These are phyloP conservation scores for Teleiodes luculella DNA, from an alignment of 2,888 invertebrate species.

Conservation along the genomic window DNA sequence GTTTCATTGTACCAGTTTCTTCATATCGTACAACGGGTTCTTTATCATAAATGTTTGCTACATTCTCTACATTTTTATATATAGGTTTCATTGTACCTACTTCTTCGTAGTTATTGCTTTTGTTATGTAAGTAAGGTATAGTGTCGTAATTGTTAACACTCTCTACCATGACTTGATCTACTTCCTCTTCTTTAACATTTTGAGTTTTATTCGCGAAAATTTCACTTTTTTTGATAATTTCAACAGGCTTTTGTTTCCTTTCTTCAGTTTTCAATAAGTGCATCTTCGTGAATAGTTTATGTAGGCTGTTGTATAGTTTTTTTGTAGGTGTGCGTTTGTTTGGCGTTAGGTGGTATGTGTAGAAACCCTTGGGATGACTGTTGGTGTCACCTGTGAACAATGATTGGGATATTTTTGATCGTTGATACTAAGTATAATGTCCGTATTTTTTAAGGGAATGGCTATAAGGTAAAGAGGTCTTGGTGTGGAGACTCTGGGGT, in stretches of 20 bases:
- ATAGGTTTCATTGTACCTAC: not conserved
- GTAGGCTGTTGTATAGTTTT: not conserved
- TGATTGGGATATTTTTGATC: slow-evolving; percentile 22
- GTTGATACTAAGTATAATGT: not conserved
- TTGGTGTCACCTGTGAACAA: slow-evolving; percentile 45
- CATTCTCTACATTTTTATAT: not conserved
- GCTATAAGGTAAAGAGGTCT: too few species aligned
- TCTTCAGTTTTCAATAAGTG: not conserved
- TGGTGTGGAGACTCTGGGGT: too few species aligned
- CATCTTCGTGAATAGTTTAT: not conserved
- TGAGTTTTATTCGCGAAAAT: not conserved
- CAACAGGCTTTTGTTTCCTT: not conserved
- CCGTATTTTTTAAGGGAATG: not conserved
- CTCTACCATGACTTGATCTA: slow-evolving; percentile 4
- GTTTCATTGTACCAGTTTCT: not conserved
- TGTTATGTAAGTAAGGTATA: not conserved
- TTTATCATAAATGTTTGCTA: too few species aligned
- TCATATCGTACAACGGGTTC: too few species aligned
- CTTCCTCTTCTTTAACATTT: not conserved
- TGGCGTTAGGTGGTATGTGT: slow-evolving; percentile 36
- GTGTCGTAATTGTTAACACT: not conserved
- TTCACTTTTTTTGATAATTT: not conserved
- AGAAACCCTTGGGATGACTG: slow-evolving; percentile 35
- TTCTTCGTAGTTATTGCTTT: not conserved
- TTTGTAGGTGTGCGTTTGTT: slow-evolving; percentile 10